phyloP scores from a whole-genome alignment of 2,113 vertebrate species.

The Xiphophorus maculatus region DNA sequence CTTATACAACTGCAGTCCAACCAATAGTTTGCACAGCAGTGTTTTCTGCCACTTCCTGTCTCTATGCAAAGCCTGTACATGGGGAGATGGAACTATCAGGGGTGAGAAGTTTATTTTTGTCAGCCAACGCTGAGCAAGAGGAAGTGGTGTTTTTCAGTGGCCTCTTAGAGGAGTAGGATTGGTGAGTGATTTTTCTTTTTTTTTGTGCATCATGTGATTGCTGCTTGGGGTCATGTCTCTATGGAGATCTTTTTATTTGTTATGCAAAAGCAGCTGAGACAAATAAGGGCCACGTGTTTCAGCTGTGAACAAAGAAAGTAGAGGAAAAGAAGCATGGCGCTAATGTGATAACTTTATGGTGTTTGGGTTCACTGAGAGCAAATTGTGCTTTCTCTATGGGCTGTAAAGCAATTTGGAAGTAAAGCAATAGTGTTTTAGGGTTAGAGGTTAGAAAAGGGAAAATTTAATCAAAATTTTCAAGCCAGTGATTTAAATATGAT shows the following conservation, averaged over 20 bases:
- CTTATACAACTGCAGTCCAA: not conserved
- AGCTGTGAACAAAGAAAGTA: no score
- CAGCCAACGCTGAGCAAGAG: conserved; percentile 25
- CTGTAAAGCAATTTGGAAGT: not conserved
- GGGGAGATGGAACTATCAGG: conserved; percentile 19
- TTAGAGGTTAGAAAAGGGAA: no score
- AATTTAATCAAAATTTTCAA: no score
- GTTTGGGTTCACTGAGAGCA: not conserved
- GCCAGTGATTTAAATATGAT: no score
- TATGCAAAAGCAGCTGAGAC: conserved; percentile 22
- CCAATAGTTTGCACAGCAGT: not conserved
- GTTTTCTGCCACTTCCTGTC: conserved; percentile 44
- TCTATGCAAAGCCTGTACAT: conserved; percentile 34
- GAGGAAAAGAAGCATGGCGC: no score
- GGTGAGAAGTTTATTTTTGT: conserved; percentile 59
- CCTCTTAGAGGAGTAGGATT: conserved; percentile 30
- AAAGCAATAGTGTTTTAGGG: no score
- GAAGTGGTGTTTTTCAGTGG: conserved; percentile 50
- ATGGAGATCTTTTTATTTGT: conserved; percentile 57
- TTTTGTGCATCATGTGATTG: conserved; percentile 38
- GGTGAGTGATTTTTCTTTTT: conserved; percentile 2
- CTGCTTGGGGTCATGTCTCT: conserved; percentile 30
- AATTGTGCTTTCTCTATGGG: not conserved
- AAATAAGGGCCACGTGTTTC: not conserved
- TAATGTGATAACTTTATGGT: not conserved